Evolutionary conservation across 2,113 vertebrate genomes (phyloP), one percentile per base, ranked within the genome.

Genomic region (Phylloscopus trochilus): DNA sequence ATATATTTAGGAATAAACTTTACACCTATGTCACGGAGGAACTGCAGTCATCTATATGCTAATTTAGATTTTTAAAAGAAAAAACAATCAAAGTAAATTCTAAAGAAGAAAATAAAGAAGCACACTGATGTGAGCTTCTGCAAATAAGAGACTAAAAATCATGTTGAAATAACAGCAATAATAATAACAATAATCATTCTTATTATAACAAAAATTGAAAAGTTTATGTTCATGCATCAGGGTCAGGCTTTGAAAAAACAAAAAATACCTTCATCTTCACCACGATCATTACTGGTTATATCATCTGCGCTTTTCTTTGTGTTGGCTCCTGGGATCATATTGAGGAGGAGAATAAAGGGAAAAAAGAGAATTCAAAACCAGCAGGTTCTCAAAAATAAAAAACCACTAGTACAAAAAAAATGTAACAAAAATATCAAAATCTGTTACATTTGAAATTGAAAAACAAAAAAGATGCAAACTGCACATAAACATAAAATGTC

Each of bases 231-330:
- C 98, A 99, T 99, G 98, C 98, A 99, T 96, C 96, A 97, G 86
- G 96, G 89, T 98, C 80, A 97, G 97, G 94, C 96, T 98, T 98
- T 96, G 89, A 90, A 92, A 96, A 96, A 97, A 93, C 59, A 97
- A 98, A 98, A 99, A 98, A 99, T 99, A 99, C 99, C 98, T 99
- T 99, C 97, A 95, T 99, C 98, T 97, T 97, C 98, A 97, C 96
- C 98, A 98, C 97, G 98, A 95, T 98, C 98, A 98, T 99, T 99
- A 99, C 96, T 99, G 98, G 97, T 98, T 98, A 99, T 98, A 98
- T 98, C 99, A 98, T 98, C 98, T 96, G 95, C 98, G 97, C 97
- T 98, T 98, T 98, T 99, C 98, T 98, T 98, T 98, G 97, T 97
- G 98, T 98, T 98, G 98, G 97, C 98, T 98, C 98, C 99, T 99